phyloP scores from a whole-genome alignment of 2,888 invertebrate genomes.

The Eupithecia subfuscata region DNA sequence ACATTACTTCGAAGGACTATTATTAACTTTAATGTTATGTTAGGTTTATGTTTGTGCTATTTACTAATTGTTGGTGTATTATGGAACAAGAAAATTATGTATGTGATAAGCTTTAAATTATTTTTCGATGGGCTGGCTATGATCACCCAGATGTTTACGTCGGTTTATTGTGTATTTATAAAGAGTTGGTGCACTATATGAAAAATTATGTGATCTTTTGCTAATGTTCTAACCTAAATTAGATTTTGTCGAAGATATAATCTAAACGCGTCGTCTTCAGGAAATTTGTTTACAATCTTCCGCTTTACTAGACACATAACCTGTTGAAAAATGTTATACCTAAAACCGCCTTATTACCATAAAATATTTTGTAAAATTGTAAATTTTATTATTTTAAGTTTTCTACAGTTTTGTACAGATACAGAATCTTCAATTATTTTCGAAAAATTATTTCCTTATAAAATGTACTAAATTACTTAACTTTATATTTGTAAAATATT shows the following conservation, averaged over 20 bases:
- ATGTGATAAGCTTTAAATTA: constrained; percentile 82
- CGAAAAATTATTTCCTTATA: constrained; percentile 43
- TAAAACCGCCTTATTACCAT: constrained; percentile 65
- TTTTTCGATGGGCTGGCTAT: constrained; percentile 66
- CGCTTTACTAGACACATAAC: constrained; percentile 31
- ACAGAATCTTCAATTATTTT: constrained; percentile 40
- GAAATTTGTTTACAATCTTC: constrained; percentile 17
- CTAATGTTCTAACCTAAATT: constrained; percentile 57
- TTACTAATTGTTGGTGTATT: constrained; percentile 50
- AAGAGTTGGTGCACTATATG: constrained; percentile 72
- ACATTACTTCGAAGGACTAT: constrained; percentile 56
- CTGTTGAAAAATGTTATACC: constrained; percentile 41
- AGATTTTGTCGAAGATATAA: constrained; percentile 31
- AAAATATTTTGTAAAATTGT: constrained; percentile 53
- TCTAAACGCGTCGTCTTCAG: constrained; percentile 21
- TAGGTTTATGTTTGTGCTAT: constrained; percentile 46
- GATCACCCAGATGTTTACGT: constrained; percentile 63
- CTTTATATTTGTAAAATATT: constrained; percentile 42
- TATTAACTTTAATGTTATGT: constrained; percentile 47
- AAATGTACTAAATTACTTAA: constrained; percentile 29
- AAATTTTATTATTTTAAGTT: constrained; percentile 42
- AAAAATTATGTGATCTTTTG: constrained; percentile 66
- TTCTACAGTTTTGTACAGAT: constrained; percentile 46
- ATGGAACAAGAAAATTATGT: constrained; percentile 61
- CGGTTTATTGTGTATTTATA: constrained; percentile 54